Evolutionary conservation across 2,113 vertebrate genomes (phyloP).

Genomic region (Physeter macrocephalus): DNA sequence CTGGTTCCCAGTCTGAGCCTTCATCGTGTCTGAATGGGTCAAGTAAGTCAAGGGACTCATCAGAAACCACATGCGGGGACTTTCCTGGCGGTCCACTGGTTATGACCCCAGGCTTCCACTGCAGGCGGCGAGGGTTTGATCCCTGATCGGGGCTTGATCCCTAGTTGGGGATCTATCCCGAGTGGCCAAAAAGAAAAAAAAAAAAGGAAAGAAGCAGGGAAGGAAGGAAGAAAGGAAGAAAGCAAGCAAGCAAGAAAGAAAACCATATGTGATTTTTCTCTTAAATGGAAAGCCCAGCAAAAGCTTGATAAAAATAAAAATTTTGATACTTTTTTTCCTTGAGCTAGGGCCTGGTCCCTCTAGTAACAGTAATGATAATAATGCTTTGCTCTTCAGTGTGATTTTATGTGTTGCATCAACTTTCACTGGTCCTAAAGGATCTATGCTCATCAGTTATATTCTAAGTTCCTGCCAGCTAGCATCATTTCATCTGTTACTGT

Average conservation of each 20-base stretch:
- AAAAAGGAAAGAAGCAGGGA: too few species aligned
- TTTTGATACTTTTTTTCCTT: neutral
- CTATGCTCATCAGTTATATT: neutral
- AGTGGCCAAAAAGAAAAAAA: too few species aligned
- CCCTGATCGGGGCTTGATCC: too few species aligned
- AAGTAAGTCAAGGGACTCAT: neutral
- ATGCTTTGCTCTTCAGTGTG: neutral
- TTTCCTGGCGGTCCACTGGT: too few species aligned
- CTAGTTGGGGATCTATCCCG: too few species aligned
- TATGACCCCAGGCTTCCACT: too few species aligned
- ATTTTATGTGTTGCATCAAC: neutral
- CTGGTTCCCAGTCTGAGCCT: neutral
- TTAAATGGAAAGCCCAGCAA: neutral
- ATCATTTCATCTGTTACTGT: conserved; percentile 5
- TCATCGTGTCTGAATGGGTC: neutral
- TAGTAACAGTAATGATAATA: neutral
- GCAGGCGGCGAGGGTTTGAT: too few species aligned
- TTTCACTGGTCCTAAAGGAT: neutral
- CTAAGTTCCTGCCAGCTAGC: neutral
- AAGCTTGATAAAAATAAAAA: neutral
- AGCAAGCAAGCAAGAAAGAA: too few species aligned
- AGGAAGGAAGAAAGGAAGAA: too few species aligned
- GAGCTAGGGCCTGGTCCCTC: neutral
- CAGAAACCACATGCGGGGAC: neutral
- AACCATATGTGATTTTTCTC: neutral